A percentile compares a stretch with the other conserved stretches of the same genome.
These are phyloP conservation scores for Melanostoma mellinum DNA, from an alignment of 2,888 invertebrate species.

Conservation along the genomic window DNA sequence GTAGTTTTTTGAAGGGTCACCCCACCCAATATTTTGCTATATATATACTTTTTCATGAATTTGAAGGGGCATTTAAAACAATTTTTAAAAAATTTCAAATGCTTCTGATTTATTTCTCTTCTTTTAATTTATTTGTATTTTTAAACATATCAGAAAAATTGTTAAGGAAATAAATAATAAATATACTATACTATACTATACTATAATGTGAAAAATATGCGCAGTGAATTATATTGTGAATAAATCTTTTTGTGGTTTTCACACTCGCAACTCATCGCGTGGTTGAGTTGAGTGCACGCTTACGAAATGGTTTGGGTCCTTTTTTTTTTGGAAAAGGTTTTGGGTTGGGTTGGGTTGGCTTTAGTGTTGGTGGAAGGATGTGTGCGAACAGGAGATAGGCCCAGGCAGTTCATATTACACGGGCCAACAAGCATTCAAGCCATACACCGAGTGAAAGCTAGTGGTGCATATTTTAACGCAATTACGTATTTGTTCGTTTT, in stretches of 20 bases:
- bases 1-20: too few species aligned
- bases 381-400: slow-evolving; percentile 51
- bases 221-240: slow-evolving; percentile 76
- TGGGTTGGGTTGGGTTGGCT: slow-evolving; percentile 63
- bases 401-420: slow-evolving; percentile 63
- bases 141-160: too few species aligned
- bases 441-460: slow-evolving; percentile 45
- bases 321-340: background rate
- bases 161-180: too few species aligned
- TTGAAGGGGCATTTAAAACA: too few species aligned
- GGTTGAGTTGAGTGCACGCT: slow-evolving; percentile 65
- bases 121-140: too few species aligned
- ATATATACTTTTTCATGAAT: too few species aligned
- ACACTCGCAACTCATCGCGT: slow-evolving; percentile 74
- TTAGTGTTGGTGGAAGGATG: slow-evolving; percentile 52
- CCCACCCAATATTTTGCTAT: too few species aligned
- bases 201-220: slow-evolving; percentile 70
- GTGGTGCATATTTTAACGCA: slow-evolving; percentile 72
- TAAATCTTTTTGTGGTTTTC: slow-evolving; percentile 78
- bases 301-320: slow-evolving; percentile 1
- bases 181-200: too few species aligned
- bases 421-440: slow-evolving; percentile 58
- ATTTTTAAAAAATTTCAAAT: too few species aligned
- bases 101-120: too few species aligned
- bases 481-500: slow-evolving; percentile 68